A percentile compares a stretch with the other conserved stretches of the same genome.
Conservation (phyloP, 2,113 vertebrate species). For the Trogon melanurus region DNA sequence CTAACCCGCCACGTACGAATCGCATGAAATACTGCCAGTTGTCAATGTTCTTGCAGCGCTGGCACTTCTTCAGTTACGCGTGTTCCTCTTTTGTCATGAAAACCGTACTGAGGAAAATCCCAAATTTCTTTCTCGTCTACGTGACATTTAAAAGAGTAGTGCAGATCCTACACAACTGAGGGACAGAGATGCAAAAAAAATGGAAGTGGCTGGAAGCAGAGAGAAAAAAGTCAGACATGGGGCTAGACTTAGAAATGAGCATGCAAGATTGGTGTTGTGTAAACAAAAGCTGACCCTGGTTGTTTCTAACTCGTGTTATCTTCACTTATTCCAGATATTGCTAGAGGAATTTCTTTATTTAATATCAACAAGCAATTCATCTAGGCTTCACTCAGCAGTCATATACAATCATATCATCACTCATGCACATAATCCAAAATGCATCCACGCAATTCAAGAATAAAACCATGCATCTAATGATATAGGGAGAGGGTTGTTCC, state of each 20-base stretch:
- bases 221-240: background rate
- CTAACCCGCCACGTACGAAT: background rate
- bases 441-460: background rate
- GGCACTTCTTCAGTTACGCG: background rate
- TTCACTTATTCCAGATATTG: constrained; percentile 7
- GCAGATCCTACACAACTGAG: background rate
- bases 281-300: constrained; percentile 10
- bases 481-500: background rate
- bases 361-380: constrained; percentile 54
- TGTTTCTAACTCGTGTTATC: background rate
- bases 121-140: background rate
- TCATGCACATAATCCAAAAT: background rate
- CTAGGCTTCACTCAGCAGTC: constrained; percentile 31
- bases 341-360: constrained; percentile 53
- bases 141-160: background rate
- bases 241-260: background rate
- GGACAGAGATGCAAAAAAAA: background rate
- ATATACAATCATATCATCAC: background rate
- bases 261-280: background rate
- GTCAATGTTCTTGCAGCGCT: background rate
- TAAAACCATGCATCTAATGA: background rate
- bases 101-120: background rate
- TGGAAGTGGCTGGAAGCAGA: background rate
- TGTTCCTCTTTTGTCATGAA: background rate
- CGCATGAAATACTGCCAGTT: background rate